Conservation (phyloP, 2,888 invertebrate genomes). For the Meandrusa payeni region DNA sequence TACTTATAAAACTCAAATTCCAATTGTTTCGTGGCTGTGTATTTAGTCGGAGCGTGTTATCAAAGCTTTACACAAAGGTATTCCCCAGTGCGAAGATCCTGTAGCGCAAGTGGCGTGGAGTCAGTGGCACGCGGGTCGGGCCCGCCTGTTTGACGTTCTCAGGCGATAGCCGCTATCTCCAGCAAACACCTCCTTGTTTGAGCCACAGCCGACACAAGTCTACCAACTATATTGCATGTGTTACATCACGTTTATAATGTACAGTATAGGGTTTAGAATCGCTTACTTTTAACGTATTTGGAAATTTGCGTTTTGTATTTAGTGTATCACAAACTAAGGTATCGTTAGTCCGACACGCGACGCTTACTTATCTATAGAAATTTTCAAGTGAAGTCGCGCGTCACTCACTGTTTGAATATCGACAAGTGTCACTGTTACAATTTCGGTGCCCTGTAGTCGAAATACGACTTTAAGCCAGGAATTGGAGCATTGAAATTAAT, state of each 20-base stretch:
- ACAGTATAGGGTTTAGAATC: slow-evolving; percentile 8
- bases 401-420: slow-evolving; percentile 61
- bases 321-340: slow-evolving; percentile 33
- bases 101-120: slow-evolving; percentile 56
- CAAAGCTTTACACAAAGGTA: slow-evolving; percentile 10
- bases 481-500: no score
- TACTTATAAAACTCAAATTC: no score
- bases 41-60: slow-evolving; percentile 1
- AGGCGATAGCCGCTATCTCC: slow-evolving; percentile 77
- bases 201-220: slow-evolving; percentile 58
- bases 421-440: slow-evolving; percentile 59
- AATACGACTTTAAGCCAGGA: no score
- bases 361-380: slow-evolving; percentile 60
- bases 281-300: not conserved
- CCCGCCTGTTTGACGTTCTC: slow-evolving; percentile 76
- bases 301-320: slow-evolving; percentile 29
- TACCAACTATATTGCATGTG: slow-evolving; percentile 24
- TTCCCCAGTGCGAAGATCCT: slow-evolving; percentile 44
- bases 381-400: slow-evolving; percentile 71
- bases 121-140: slow-evolving; percentile 62
- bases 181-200: slow-evolving; percentile 76
- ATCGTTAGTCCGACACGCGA: slow-evolving; percentile 58
- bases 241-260: slow-evolving; percentile 8
- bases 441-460: no score
- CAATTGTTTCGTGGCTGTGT: no score